Percentiles rank a stretch among this genome's conserved stretches.
phyloP scores from a whole-genome alignment of 2,113 vertebrate genomes.

The Gallinago jamesoni region DNA sequence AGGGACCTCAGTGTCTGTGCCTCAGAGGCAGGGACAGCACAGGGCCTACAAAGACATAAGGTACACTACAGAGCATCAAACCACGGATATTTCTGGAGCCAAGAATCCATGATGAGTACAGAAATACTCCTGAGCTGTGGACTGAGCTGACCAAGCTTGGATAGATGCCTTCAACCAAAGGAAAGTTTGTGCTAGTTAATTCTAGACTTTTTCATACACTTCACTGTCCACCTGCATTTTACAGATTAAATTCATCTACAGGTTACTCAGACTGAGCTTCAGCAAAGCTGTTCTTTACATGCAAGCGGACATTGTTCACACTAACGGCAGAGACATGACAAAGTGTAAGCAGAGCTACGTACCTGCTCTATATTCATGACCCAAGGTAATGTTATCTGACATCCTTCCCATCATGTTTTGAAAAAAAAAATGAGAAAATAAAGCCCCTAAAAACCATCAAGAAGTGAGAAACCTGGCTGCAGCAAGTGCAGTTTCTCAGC shows the following conservation, averaged over 20 bases:
- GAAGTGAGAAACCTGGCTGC: background rate
- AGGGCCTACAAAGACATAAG: background rate
- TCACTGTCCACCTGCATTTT: background rate
- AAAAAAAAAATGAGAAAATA: background rate
- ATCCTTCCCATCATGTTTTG: background rate
- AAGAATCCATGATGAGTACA: background rate
- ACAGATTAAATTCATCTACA: background rate
- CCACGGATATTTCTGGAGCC: too few species aligned
- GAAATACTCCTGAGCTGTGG: background rate
- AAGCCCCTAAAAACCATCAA: background rate
- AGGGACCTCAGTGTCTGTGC: background rate
- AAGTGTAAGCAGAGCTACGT: background rate
- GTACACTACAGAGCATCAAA: background rate
- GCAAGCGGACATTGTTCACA: background rate
- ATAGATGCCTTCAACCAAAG: background rate
- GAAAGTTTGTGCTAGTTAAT: background rate
- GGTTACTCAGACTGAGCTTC: background rate
- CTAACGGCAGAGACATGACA: background rate
- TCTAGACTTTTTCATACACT: background rate
- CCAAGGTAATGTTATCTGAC: background rate
- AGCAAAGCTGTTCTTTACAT: background rate
- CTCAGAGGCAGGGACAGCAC: background rate
- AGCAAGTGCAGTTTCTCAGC: background rate
- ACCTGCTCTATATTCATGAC: background rate
- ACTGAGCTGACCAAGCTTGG: background rate